A percentile compares a stretch with the other conserved stretches of the same genome.
Evolutionary conservation across 2,113 vertebrate species (phyloP).

Genomic region (Hyperopisus bebe): DNA sequence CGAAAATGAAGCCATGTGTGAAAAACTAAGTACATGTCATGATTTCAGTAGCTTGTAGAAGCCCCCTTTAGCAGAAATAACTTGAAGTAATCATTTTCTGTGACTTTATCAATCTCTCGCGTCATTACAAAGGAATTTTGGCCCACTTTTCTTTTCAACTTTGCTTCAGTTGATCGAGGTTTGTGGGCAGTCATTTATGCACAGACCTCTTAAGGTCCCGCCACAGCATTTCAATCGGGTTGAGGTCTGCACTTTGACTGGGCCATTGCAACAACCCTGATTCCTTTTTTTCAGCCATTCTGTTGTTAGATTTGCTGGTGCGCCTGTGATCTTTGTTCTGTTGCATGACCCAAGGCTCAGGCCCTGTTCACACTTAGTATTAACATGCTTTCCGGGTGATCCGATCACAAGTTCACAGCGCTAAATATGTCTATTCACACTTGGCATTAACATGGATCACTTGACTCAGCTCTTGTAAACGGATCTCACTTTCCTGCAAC

Average conservation of each 20-base stretch:
- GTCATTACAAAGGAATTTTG: neutral
- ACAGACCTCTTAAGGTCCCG: neutral
- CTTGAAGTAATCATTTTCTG: neutral
- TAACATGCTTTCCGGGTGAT: too few relatives aligned
- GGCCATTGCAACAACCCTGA: neutral
- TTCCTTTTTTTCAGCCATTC: neutral
- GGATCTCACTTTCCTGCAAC: too few relatives aligned
- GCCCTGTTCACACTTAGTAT: neutral
- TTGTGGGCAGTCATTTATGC: neutral
- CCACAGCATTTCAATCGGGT: neutral
- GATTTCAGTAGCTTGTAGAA: neutral
- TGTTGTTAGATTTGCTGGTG: neutral
- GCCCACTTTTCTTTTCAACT: neutral
- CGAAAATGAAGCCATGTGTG: neutral
- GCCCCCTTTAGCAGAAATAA: neutral
- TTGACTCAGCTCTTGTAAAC: too few relatives aligned
- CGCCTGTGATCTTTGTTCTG: neutral
- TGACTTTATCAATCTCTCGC: neutral
- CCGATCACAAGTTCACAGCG: too few relatives aligned
- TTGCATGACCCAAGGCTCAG: neutral
- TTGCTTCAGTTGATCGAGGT: neutral
- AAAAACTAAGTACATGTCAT: neutral
- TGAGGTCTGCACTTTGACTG: neutral
- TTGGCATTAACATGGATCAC: too few relatives aligned
- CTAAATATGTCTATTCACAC: too few relatives aligned